phyloP scores from a whole-genome alignment of 1,140 invertebrate species.

The Linepithema humile region DNA sequence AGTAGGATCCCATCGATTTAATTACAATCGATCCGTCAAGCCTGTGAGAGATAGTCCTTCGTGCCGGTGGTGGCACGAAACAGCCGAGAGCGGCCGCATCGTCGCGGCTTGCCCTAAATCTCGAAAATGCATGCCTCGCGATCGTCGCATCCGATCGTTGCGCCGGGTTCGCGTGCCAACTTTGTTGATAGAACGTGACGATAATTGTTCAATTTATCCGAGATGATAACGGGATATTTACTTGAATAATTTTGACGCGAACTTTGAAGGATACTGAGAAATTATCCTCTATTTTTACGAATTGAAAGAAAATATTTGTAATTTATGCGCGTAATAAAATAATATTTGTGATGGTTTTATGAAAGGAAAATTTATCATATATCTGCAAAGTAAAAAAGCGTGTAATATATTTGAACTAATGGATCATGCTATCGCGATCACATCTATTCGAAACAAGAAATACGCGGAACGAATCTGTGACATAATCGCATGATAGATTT shows the following conservation, averaged over 20 bases:
- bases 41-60: slow-evolving; percentile 37
- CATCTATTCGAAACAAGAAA: slow-evolving; percentile 8
- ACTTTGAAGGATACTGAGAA: too few relatives aligned
- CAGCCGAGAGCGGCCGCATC: slow-evolving; percentile 17
- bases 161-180: background rate
- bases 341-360: too few relatives aligned
- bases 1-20: slow-evolving; percentile 76
- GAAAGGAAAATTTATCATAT: too few relatives aligned
- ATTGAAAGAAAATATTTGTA: background rate
- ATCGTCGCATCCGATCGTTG: background rate
- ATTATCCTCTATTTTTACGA: too few relatives aligned
- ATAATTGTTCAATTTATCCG: background rate
- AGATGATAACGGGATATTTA: background rate
- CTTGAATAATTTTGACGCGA: too few relatives aligned
- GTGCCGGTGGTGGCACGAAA: slow-evolving; percentile 28
- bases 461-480: background rate
- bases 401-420: background rate
- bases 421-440: background rate
- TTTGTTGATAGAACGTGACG: background rate
- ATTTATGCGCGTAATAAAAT: background rate
- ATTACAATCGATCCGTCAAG: slow-evolving; percentile 76
- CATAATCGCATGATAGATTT: slow-evolving; percentile 28
- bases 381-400: too few relatives aligned
- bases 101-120: slow-evolving; percentile 68
- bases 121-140: slow-evolving; percentile 62